Percentiles rank a stretch among this genome's conserved stretches.
These are phyloP conservation scores for Sminthurinus aureus DNA, from an alignment of 2,888 invertebrate species.

Conservation along the genomic window DNA sequence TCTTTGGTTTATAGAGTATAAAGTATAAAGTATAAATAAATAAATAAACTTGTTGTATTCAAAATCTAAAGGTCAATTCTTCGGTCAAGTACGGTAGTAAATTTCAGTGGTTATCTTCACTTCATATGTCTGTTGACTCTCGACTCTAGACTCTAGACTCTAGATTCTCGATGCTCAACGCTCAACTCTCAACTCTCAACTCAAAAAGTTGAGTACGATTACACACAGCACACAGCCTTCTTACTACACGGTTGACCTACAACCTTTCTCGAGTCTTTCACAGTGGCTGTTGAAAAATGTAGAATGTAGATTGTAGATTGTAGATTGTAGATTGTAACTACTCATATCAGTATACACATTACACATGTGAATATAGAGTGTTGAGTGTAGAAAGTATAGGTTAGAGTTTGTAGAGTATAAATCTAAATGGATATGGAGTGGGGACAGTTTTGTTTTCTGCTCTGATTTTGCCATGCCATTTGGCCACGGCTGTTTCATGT, in stretches of 20 bases:
- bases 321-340: too few relatives aligned
- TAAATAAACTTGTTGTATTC: background rate
- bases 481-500: conserved; percentile 34
- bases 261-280: conserved; percentile 22
- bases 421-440: background rate
- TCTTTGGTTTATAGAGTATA: too few relatives aligned
- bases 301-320: too few relatives aligned
- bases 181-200: too few relatives aligned
- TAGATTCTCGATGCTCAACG: too few relatives aligned
- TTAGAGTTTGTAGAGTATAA: too few relatives aligned
- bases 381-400: too few relatives aligned
- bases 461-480: conserved; percentile 24
- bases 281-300: background rate
- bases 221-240: too few relatives aligned
- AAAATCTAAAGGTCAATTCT: conserved; percentile 30
- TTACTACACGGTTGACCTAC: conserved; percentile 20
- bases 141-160: background rate
- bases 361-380: too few relatives aligned
- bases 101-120: conserved; percentile 22
- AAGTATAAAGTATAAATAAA: background rate
- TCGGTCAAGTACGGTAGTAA: conserved; percentile 36
- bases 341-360: too few relatives aligned
- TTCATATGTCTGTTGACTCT: conserved; percentile 35
- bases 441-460: conserved; percentile 15
- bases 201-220: too few relatives aligned